Base-by-base conservation (phyloP, 92 coral and sea anemone genomes). In the Zoanthus sansibaricus region DNA sequence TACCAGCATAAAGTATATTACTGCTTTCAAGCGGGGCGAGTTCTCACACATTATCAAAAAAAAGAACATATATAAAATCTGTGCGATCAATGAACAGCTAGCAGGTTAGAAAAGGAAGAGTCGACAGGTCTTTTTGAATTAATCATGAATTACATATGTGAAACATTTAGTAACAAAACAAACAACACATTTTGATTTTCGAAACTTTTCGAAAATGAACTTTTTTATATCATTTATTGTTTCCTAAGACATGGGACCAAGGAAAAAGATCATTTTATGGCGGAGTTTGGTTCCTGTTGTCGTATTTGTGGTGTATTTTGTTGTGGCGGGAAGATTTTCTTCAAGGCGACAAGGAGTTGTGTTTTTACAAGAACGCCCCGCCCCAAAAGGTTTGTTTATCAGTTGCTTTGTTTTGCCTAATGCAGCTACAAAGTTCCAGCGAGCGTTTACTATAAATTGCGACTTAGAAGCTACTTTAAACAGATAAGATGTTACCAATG, bases 241-340 rank as follows among this genome's bases (percentile, higher is more conserved):
- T 46, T 48, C 68, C 75, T 69, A 80, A 31, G 85, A 20, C 75
- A 80, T 80, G 85, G 51, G 75, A 80, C 62, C 30, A 20, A 66
- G 85, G 9, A 80, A 80, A 80, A 64, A 80, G 70, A 45, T 42
- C 1, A 46, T 66, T 67, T 61, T 64, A 16, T 12, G 82, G 56
- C 88, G 91, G 14, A 84, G 71, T 21, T 17, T 88, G 17, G 20
- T 84, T 21, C 86, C 85, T 56, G 30, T 73, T 66, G n/a, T 55
- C 12, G 16, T 83, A 48, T 76, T 91, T 21, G 66, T 68, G 30
- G 12, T 83, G 10, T 91, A 87, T 79, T 55, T 87, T 14, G 48
- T 87, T 15, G 31, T 91, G 77, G 91, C 79, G 61, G 85, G 79
- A 32, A 64, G 46, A 5, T 77, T 68, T 5, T 14, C 58, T 2